Base-by-base conservation (phyloP, 2,888 invertebrate genomes). In the Drosophila testacea region DNA sequence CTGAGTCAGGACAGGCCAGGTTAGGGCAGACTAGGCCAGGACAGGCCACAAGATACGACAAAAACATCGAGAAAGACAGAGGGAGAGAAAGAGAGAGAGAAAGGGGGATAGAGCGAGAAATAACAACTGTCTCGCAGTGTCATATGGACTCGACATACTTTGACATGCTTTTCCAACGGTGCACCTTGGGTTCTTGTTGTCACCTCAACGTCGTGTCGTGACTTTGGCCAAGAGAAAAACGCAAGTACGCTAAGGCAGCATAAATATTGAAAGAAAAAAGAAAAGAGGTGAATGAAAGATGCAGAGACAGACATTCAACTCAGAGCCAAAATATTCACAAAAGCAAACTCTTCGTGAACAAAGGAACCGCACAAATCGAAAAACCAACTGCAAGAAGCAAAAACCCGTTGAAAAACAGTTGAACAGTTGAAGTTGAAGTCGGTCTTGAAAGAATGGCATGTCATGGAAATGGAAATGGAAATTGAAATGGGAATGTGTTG, bases 121-220 rank as follows among this genome's bases (percentile, higher is more conserved):
- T 6, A 44, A 41, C 13, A 56, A 46, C 64, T 54, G 47, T 52
- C 64, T 65, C 69, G 57, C 64, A 65, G 72, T 73, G 72, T 83
- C 86, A 88, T 81, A 68, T 75, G 75, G 65, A 72, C 73, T 67
- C 73, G 83, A 72, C 89, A 69, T 59, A 75, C 85, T 71, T 74
- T 85, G 88, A 73, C 76, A 80, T 69, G 79, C 61, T 62, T 75
- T 75, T 79, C 73, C 81, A 80, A 73, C 73, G 75, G 71, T 63
- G 69, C 69, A 69, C 69, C 73, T 54, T 66, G 48, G 46, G 46
- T 41, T 54, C 28, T 48, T 63, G 57, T 66, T 63, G 60, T 56
- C 72, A 64, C 69, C 71, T 71, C 50, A 39, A 57, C 68, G 27
- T 50, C 39, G 60, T 51, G 36, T 39, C 60, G 54, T 64, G 63